Base-by-base conservation (phyloP, 2,113 vertebrate genomes). In the Limanda limanda region DNA sequence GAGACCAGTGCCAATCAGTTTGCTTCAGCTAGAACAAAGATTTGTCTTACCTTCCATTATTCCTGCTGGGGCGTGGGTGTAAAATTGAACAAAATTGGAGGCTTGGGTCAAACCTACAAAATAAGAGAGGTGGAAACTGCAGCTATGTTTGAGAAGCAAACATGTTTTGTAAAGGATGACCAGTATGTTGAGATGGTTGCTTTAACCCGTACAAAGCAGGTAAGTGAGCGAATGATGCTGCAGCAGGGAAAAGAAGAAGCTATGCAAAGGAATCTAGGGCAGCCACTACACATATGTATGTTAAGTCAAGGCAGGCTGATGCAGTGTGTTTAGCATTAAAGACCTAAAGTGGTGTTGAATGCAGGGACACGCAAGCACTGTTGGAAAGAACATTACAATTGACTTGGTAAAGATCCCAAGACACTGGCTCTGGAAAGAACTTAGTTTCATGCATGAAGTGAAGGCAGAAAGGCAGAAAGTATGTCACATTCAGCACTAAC, bases 21-120 rank as follows among this genome's bases (percentile, higher is more conserved):
- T 61, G 23, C 24, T 70, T 42, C 71, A 81, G 55, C 42, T 31
- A 66, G 12, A 74, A 74, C 74, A 81, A 74, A 73, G 6, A 60
- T n/a, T 48, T 31, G 27, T 7, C 31, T 31, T 31, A 31, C 47
- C 71, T 64, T 54, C 9, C 17, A 54, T 25, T 66, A 62, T 61
- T 60, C 62, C 35, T 5, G 6, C 31, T 3, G 12, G 11, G 42
- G 58, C 18, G 1, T 61, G 54, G 58, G 64, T 35, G 40, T 45
- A 65, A 85, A 77, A 74, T 74, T 5, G 0, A 56, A 71, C 40
- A 14, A 51, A 77, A 78, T 37, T 68, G 48, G 51, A 23, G 56
- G 21, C 70, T 59, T 1, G 8, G 66, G 48, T 54, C 47, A 66
- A 68, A 68, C 20, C 18, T 24, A 25, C 21, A 42, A 52, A 68